Evolutionary conservation across 2,113 vertebrate species (phyloP), one percentile per base, ranked within the genome.

Genomic region (Laterallus jamaicensis): DNA sequence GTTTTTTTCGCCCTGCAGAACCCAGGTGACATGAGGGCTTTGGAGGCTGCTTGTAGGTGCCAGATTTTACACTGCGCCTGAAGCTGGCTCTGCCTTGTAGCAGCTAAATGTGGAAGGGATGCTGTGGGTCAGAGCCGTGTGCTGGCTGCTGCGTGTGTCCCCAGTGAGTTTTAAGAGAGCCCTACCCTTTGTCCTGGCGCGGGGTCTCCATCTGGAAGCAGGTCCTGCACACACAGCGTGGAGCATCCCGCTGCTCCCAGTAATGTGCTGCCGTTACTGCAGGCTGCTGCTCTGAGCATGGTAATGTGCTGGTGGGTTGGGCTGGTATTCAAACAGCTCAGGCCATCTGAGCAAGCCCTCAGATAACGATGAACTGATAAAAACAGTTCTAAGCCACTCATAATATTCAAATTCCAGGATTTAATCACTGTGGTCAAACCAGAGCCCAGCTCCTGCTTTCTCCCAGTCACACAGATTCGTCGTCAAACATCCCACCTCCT

Each of bases 41-140:
- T 9, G 54, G 67, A 73, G 49, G 52, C 6, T 86, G 32, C 75
- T 88, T 9, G 18, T 4, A 54, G 28, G 29, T 31, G 55, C 58
- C 62, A 7, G 1, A 0, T 59, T 74, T 85, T 37, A 71, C 63
- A 79, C 9, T 0, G 0, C 4, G 9, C 58, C 73, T 67, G 74
- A 63, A 83, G 64, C 19, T 11, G 37, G 31, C 62, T 55, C n/a
- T 28, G 3, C 4, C 0, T 59, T 70, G 40, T 24, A 44, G 76
- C 56, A 22, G 59, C 67, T 68, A 31, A 52, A 26, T 1, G 2
- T 39, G 13, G 42, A 59, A n/a, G 22, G 6, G 31, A 12, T 78
- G 49, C 69, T 67, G 42, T n/a, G 24, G 32, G 44, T 52, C 26
- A 52, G 82, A 73, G 55, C 73, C 0, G 1, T 64, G 35, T 25